Evolutionary conservation across 2,797 vertebrate genomes (phyloP).

Genomic region (Halcyon leucocephala): DNA sequence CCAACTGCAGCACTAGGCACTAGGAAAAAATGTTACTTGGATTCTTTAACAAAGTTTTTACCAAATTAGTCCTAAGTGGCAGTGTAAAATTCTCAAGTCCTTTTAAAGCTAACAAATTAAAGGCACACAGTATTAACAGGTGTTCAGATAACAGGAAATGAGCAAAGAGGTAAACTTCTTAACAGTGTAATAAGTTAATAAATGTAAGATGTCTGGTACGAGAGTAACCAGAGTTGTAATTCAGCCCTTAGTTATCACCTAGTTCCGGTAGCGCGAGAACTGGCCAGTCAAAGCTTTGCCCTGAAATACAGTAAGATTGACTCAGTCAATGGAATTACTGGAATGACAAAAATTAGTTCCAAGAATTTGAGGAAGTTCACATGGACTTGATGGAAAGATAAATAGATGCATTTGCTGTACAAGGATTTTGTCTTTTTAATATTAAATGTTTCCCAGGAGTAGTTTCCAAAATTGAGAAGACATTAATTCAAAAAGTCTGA

Average conservation of each 20-base stretch:
- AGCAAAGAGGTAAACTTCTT: slow-evolving; percentile 68
- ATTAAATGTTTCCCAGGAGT: slow-evolving; percentile 49
- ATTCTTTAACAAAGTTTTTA: slow-evolving; percentile 37
- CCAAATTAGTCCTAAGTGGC: slow-evolving; percentile 63
- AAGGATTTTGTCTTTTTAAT: neutral
- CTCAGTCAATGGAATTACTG: slow-evolving; percentile 35
- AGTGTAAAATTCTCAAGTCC: slow-evolving; percentile 69
- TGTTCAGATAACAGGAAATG: slow-evolving; percentile 38
- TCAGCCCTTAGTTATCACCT: slow-evolving; percentile 70
- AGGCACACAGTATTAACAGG: slow-evolving; percentile 72
- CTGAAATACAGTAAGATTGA: slow-evolving; percentile 61
- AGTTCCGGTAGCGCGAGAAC: slow-evolving; percentile 55
- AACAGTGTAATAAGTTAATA: slow-evolving; percentile 57
- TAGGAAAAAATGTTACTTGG: slow-evolving; percentile 9
- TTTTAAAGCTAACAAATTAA: slow-evolving; percentile 71
- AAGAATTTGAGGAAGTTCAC: neutral
- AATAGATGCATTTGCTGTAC: neutral
- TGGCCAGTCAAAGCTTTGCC: slow-evolving; percentile 63
- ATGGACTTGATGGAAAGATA: neutral
- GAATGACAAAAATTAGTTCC: slow-evolving; percentile 29
- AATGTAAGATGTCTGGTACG: slow-evolving; percentile 40
- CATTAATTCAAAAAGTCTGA: slow-evolving; percentile 35
- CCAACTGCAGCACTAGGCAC: slow-evolving; percentile 46
- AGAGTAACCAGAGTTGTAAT: slow-evolving; percentile 60
- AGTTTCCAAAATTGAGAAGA: slow-evolving; percentile 34